These are phyloP conservation scores for Ectemnius continuus DNA, from an alignment of 2,888 invertebrate species.

Conservation along the genomic window DNA sequence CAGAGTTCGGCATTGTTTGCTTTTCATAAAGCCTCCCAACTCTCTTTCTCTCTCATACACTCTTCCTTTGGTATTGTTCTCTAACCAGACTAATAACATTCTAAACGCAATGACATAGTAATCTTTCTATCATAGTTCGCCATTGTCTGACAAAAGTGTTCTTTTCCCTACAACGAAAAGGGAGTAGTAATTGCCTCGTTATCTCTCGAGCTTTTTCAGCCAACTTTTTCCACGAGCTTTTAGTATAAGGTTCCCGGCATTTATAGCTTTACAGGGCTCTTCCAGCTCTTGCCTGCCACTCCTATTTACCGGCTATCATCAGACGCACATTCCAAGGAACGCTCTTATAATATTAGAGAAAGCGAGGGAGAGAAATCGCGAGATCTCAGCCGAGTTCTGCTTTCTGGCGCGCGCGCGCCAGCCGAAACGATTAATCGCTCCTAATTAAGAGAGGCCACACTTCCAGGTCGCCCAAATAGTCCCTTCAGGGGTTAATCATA, in stretches of 20 bases:
- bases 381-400: slow-evolving; percentile 53
- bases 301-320: background rate
- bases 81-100: too few relatives aligned
- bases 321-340: background rate
- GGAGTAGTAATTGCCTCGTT: background rate
- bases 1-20: too few relatives aligned
- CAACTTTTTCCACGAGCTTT: background rate
- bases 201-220: background rate
- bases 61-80: too few relatives aligned
- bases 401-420: background rate
- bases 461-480: slow-evolving; percentile 22
- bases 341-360: slow-evolving; percentile 5
- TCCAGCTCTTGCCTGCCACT: background rate
- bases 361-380: slow-evolving; percentile 48
- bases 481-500: slow-evolving; percentile 47
- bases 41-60: background rate
- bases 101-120: slow-evolving; percentile 11
- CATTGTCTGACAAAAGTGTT: background rate
- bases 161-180: background rate
- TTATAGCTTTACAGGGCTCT: background rate
- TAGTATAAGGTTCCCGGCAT: too few relatives aligned
- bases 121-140: slow-evolving; percentile 26
- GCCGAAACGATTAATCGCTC: slow-evolving; percentile 50
- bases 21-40: too few relatives aligned
- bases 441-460: slow-evolving; percentile 52